These are phyloP conservation scores for Andrena marginata DNA, from an alignment of 2,888 invertebrate genomes.

Conservation along the genomic window DNA sequence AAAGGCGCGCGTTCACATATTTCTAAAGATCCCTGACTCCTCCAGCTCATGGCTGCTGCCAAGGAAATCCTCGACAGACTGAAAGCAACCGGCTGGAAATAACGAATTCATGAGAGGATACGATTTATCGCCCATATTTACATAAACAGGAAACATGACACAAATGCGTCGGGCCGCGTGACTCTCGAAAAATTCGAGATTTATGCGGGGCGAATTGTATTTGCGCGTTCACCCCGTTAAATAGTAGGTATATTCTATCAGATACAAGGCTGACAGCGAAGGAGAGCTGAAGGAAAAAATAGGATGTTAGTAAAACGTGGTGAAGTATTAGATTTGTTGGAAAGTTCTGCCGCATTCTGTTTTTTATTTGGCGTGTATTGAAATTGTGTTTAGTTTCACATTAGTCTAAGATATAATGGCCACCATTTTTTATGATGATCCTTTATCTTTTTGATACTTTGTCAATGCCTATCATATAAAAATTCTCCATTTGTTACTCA, in stretches of 20 bases:
- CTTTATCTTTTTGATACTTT: too few relatives aligned
- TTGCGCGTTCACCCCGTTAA: slow-evolving; percentile 55
- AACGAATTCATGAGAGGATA: slow-evolving; percentile 81
- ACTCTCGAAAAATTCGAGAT: slow-evolving; percentile 59
- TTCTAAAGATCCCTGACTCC: slow-evolving; percentile 25
- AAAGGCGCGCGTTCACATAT: slow-evolving; percentile 8
- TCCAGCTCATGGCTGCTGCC: slow-evolving; percentile 2
- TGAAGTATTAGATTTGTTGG: too few relatives aligned
- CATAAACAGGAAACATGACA: slow-evolving; percentile 78
- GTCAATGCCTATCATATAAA: too few relatives aligned
- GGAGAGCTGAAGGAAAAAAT: slow-evolving; percentile 5
- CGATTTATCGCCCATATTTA: slow-evolving; percentile 81
- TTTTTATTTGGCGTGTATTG: too few relatives aligned
- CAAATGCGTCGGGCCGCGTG: slow-evolving; percentile 62
- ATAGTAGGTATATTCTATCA: slow-evolving; percentile 24
- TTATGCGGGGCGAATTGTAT: slow-evolving; percentile 58
- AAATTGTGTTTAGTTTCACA: too few relatives aligned
- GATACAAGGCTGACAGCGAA: background rate
- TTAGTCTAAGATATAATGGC: too few relatives aligned
- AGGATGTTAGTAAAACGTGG: background rate
- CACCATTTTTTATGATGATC: too few relatives aligned
- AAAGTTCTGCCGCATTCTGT: too few relatives aligned
- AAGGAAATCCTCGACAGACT: slow-evolving; percentile 29
- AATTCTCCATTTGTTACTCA: too few relatives aligned
- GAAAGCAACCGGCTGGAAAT: slow-evolving; percentile 79